A percentile compares a stretch with the other conserved stretches of the same genome.
Conservation (phyloP, 2,113 vertebrate genomes). For the Coptodon bakossiorum region DNA sequence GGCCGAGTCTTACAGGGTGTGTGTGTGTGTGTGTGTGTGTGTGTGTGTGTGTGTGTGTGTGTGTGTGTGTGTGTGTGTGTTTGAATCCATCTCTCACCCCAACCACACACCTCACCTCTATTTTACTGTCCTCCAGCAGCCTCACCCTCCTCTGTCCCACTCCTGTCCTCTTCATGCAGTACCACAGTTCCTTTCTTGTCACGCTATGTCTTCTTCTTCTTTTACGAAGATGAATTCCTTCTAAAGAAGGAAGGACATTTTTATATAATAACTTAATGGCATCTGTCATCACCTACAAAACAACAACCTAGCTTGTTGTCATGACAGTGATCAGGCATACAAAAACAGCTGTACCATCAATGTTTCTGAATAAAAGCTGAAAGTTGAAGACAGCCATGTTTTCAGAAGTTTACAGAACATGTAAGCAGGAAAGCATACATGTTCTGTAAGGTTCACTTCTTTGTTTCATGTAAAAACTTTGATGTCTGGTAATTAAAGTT, state of each 20-base stretch:
- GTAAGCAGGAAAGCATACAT: fast-evolving
- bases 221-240: background rate
- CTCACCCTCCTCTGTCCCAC: background rate
- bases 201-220: fast-evolving
- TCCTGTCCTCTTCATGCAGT: background rate
- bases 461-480: background rate
- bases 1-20: too few species aligned
- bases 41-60: too few species aligned
- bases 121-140: background rate
- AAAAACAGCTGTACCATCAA: background rate
- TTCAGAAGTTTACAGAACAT: fast-evolving
- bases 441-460: background rate
- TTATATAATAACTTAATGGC: background rate
- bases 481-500: background rate
- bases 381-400: background rate
- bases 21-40: too few species aligned
- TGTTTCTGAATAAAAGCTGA: background rate
- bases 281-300: background rate
- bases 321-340: background rate
- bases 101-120: background rate
- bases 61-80: too few species aligned
- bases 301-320: background rate
- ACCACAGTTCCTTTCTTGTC: background rate
- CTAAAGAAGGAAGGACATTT: background rate
- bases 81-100: too few species aligned